A percentile compares a stretch with the other conserved stretches of the same genome.
These are phyloP conservation scores for Sisor rabdophorus DNA, from an alignment of 2,113 vertebrate species.

Conservation along the genomic window DNA sequence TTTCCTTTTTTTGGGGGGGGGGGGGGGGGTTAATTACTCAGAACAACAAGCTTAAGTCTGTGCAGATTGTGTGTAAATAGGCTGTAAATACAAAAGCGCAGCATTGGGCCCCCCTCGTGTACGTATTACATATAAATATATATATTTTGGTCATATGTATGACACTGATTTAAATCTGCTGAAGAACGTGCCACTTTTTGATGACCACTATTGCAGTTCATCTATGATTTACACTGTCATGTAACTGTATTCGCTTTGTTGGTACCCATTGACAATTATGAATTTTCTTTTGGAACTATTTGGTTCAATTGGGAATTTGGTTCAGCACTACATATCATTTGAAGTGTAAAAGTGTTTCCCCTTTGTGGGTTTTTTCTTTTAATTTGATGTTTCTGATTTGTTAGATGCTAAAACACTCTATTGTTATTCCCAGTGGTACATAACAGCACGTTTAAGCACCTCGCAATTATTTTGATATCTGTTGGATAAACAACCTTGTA, in stretches of 20 bases:
- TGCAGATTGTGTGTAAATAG: conserved; percentile 7
- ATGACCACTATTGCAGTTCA: conserved; percentile 35
- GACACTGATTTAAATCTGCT: conserved; percentile 39
- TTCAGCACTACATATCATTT: conserved; percentile 29
- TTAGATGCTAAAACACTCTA: neutral
- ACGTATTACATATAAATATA: conserved; percentile 1
- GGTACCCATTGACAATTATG: neutral
- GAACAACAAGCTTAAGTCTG: neutral
- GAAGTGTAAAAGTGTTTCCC: conserved; percentile 7
- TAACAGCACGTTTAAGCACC: neutral
- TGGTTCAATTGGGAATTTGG: neutral
- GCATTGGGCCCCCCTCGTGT: conserved; percentile 26
- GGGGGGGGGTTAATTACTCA: neutral
- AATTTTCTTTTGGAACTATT: neutral
- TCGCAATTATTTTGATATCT: neutral
- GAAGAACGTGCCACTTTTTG: conserved; percentile 35
- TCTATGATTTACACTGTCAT: conserved; percentile 13
- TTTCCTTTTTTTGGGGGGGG: neutral
- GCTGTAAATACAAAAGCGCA: conserved; percentile 35
- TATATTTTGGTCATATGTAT: conserved; percentile 32
- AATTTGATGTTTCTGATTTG: neutral
- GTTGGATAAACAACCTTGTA: neutral
- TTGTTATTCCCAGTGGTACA: neutral
- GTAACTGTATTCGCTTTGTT: neutral
- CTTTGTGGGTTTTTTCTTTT: neutral